Conservation (phyloP, 2,113 vertebrate genomes). For the Vombatus ursinus region DNA sequence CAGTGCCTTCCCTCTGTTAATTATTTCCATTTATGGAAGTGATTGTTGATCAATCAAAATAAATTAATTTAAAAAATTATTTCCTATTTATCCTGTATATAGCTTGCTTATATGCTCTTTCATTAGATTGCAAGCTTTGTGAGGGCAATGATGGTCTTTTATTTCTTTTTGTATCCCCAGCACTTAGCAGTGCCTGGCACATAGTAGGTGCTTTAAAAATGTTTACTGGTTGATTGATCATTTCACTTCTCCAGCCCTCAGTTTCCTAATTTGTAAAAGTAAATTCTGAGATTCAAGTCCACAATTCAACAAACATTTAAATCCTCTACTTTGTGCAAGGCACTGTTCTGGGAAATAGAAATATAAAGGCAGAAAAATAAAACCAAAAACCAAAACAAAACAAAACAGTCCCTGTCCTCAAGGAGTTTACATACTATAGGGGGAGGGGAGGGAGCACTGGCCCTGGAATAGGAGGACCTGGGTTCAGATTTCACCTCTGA, state of each 20-base stretch:
- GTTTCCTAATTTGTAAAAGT: not conserved
- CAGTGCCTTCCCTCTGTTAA: not conserved
- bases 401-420: not conserved
- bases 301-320: not conserved
- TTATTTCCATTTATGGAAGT: no score
- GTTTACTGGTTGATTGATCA: not conserved
- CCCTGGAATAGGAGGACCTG: not conserved
- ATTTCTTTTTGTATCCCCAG: not conserved
- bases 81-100: not conserved
- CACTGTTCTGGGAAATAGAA: not conserved
- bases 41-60: no score
- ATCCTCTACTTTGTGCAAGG: not conserved
- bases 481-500: not conserved
- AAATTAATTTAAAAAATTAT: no score
- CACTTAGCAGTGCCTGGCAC: not conserved
- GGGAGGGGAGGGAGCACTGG: not conserved
- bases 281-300: not conserved
- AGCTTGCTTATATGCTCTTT: not conserved
- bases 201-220: not conserved
- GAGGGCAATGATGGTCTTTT: not conserved
- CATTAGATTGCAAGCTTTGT: not conserved
- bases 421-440: not conserved
- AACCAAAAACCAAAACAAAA: no score
- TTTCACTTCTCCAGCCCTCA: not conserved
- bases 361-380: not conserved